Evolutionary conservation across 1,140 invertebrate species (phyloP).

Genomic region (Pseudomyrmex concolor): DNA sequence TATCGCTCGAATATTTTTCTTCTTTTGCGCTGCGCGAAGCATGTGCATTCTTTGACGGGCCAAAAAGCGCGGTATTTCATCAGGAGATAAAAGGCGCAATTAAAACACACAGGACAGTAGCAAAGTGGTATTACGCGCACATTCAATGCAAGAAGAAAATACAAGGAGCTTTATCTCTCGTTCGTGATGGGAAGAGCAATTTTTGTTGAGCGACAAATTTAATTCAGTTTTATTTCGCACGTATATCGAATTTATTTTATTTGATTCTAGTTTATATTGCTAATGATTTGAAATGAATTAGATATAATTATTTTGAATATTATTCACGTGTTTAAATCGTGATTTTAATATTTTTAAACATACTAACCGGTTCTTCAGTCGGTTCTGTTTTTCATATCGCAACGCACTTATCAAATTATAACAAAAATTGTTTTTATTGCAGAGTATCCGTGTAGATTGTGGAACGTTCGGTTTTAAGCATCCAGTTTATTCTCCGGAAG

Average conservation of each 20-base stretch:
- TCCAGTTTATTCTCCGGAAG: too few species aligned
- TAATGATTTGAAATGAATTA: too few species aligned
- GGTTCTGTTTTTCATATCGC: too few species aligned
- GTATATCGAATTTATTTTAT: background rate
- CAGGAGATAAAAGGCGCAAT: constrained; percentile 28
- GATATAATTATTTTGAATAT: too few species aligned
- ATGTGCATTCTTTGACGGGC: background rate
- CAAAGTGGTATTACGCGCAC: background rate
- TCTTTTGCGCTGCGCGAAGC: background rate
- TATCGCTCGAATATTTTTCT: constrained; percentile 4
- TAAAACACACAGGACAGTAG: constrained; percentile 37
- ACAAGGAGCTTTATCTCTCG: background rate
- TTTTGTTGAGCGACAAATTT: background rate
- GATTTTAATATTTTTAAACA: too few species aligned
- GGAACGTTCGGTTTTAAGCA: too few species aligned
- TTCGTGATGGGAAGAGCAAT: too few species aligned
- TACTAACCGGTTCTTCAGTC: too few species aligned
- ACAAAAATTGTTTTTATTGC: too few species aligned
- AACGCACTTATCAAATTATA: too few species aligned
- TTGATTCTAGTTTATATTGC: background rate
- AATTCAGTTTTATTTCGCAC: background rate
- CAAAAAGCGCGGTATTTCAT: constrained; percentile 3
- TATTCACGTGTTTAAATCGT: too few species aligned
- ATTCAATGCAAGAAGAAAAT: background rate
- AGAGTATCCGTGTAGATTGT: too few species aligned